These are phyloP conservation scores for Ardeotis arabs DNA, from an alignment of 2,113 vertebrate species.

Conservation along the genomic window DNA sequence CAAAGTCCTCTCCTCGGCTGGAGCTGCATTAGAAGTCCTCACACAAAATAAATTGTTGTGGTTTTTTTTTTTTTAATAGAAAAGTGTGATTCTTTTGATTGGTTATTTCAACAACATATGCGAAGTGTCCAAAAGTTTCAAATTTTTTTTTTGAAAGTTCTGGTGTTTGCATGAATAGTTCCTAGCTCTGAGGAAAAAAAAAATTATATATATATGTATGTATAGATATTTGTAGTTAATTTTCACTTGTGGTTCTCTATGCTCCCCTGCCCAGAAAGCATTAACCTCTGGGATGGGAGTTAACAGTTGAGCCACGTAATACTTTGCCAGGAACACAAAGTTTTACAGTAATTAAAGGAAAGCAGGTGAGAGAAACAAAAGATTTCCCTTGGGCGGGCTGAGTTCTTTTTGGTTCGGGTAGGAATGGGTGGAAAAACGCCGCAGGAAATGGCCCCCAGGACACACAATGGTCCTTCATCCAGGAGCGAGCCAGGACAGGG, in stretches of 20 bases:
- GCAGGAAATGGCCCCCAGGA: background rate
- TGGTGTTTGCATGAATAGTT: constrained; percentile 20
- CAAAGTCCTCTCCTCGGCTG: constrained; percentile 43
- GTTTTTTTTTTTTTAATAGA: constrained; percentile 2
- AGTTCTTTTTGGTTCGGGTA: background rate
- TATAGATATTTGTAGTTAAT: background rate
- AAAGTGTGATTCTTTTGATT: constrained; percentile 60
- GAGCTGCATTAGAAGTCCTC: constrained; percentile 68
- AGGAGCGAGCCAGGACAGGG: background rate
- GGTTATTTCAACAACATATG: constrained; percentile 1
- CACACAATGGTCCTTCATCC: background rate
- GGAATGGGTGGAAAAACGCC: background rate
- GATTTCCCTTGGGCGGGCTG: background rate
- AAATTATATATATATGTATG: background rate
- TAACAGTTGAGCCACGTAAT: constrained; percentile 7
- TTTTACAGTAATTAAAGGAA: background rate
- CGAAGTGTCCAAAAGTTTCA: background rate
- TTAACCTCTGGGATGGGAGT: background rate
- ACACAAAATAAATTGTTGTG: constrained; percentile 37
- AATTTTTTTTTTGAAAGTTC: constrained; percentile 10
- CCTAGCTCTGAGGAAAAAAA: background rate
- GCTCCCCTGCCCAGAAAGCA: background rate
- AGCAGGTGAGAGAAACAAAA: background rate
- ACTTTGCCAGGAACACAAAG: background rate
- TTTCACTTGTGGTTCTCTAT: background rate